These are phyloP conservation scores for Pseudopipra pipra DNA, from an alignment of 2,113 vertebrate species.

Conservation along the genomic window DNA sequence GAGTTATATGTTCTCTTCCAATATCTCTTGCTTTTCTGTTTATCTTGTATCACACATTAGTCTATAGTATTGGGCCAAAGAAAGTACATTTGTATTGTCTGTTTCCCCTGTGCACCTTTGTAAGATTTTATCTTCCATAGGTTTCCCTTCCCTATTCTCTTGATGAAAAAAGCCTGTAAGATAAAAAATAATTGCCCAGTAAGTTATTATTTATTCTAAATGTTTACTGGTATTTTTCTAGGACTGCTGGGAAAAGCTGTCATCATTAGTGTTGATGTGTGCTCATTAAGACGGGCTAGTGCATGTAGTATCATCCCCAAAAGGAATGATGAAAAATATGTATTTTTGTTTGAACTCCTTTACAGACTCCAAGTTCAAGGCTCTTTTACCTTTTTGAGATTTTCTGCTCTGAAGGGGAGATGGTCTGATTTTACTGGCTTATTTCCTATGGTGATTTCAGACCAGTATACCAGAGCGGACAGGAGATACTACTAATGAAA, in stretches of 20 bases:
- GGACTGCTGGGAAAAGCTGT: background rate
- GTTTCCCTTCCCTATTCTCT: background rate
- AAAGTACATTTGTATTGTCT: background rate
- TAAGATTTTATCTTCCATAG: background rate
- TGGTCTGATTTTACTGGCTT: background rate
- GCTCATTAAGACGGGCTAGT: background rate
- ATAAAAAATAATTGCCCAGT: background rate
- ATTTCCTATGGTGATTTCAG: background rate
- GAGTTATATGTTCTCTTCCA: background rate
- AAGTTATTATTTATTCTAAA: background rate
- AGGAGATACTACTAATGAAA: background rate
- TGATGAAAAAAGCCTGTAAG: background rate
- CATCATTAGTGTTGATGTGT: background rate
- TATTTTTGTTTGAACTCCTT: background rate
- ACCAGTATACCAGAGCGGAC: background rate
- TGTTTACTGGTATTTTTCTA: background rate
- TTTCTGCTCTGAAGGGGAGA: background rate
- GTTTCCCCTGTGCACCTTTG: background rate
- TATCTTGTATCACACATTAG: background rate
- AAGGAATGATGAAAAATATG: background rate
- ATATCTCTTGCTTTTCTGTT: background rate
- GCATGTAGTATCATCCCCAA: background rate
- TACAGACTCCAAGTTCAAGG: background rate
- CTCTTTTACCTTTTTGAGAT: background rate
- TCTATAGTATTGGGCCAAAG: background rate